These are phyloP conservation scores for Polypterus bichir DNA, from an alignment of 2,113 vertebrate genomes.

Conservation along the genomic window DNA sequence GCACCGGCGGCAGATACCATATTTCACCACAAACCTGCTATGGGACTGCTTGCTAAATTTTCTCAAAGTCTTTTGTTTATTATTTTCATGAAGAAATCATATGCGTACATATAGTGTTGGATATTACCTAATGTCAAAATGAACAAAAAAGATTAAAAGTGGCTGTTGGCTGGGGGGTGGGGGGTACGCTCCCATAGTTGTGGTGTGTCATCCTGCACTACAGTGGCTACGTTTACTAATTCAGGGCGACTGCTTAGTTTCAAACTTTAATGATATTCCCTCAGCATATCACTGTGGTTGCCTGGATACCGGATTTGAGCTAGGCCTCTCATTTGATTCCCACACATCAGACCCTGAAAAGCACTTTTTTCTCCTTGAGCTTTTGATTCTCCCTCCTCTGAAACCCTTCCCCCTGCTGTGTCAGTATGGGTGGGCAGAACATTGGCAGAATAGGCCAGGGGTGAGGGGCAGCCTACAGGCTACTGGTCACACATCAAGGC, in stretches of 20 bases:
- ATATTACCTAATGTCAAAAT: too few species aligned
- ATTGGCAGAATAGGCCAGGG: conserved; percentile 65
- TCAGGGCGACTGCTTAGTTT: conserved; percentile 75
- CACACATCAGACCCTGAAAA: conserved; percentile 98
- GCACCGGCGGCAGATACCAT: conserved; percentile 79
- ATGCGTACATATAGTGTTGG: conserved; percentile 2
- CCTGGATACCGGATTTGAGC: conserved; percentile 98
- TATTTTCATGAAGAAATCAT: conserved; percentile 47
- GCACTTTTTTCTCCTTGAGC: conserved; percentile 85
- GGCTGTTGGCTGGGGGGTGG: background rate
- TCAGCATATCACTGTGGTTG: conserved; percentile 93
- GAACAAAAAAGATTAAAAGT: background rate
- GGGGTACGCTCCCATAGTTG: conserved; percentile 27
- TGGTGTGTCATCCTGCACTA: conserved; percentile 38
- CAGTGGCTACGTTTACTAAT: conserved; percentile 74
- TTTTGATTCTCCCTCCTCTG: conserved; percentile 97
- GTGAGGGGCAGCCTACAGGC: conserved; percentile 65
- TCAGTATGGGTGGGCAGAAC: conserved; percentile 95
- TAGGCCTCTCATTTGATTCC: conserved; percentile 98
- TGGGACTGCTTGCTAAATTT: conserved; percentile 42
- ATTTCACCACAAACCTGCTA: conserved; percentile 76
- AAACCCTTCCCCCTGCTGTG: conserved; percentile 90
- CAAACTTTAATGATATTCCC: conserved; percentile 98
- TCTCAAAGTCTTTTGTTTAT: conserved; percentile 45
- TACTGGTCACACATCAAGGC: conserved; percentile 97